Base-by-base conservation (phyloP, 2,113 vertebrate species). In the Phrynosoma platyrhinos region DNA sequence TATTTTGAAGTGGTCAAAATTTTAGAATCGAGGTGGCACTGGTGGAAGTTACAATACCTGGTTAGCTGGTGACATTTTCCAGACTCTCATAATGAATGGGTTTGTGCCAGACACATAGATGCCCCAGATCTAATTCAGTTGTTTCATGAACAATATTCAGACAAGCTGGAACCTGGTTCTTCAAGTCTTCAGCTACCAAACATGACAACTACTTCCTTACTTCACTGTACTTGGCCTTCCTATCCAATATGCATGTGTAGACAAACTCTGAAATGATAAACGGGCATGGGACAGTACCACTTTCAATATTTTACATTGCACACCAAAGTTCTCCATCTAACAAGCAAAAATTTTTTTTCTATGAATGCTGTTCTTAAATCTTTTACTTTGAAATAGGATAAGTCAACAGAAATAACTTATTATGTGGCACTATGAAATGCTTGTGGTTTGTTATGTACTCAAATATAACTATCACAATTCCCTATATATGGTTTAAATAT, bases 351-450 rank as follows among this genome's bases (percentile, higher is more conserved):
- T 14, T 21, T 10, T 32, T 14, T 8, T 91, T 83, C 47, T 72
- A 62, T 90, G 77, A 40, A 81, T 12, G 14, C 25, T 30, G 25
- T 42, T 42, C 20, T 84, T n/a, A 36, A 36, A 16, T 18, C 71
- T 30, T 58, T 64, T 81, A 72, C 47, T 78, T 20, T n/a, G 36
- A 0, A 13, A 85, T 36, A 47, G 68, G 47, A n/a, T 0, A 3
- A 71, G 72, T 82, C 23, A 68, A 71, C 25, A 92, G 82, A 89
- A 80, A 85, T 7, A 10, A 40, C 1, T 36, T 83, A 75, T 91
- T 42, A 25, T 86, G 53, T 2, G 0, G 77, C 62, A 91, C 27
- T 66, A 16, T 40, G 83, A 90, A 90, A 79, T 52, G 83, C 86
- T 66, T 69, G 82, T 42, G 32, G 71, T 88, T 93, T 81, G 32